Conservation (phyloP, 2,888 invertebrate species). For the Acanthoscelides obtectus region DNA sequence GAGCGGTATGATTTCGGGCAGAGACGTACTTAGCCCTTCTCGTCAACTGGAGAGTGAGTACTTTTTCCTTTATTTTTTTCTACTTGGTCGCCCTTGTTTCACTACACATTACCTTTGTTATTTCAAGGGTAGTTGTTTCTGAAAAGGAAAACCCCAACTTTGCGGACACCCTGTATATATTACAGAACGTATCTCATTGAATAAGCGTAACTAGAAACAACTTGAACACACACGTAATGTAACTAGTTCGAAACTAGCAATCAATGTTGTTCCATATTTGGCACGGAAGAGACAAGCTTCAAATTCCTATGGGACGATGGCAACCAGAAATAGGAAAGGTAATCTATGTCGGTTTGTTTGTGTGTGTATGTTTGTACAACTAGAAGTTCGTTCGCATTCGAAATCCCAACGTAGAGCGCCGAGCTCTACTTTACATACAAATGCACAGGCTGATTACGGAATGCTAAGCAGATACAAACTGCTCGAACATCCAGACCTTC, state of each 20-base stretch:
- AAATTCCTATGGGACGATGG: background rate
- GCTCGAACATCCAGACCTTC: slow-evolving; percentile 9
- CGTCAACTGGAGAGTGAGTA: too few relatives aligned
- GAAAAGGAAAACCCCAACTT: too few relatives aligned
- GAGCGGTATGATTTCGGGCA: too few relatives aligned
- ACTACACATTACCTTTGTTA: too few relatives aligned
- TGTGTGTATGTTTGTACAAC: slow-evolving; percentile 12
- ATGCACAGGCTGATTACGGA: slow-evolving; percentile 30
- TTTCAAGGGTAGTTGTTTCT: too few relatives aligned
- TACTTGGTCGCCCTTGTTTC: too few relatives aligned
- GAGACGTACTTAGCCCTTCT: too few relatives aligned
- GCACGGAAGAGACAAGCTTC: background rate
- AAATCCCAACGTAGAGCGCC: slow-evolving; percentile 21
- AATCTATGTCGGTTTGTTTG: slow-evolving; percentile 3
- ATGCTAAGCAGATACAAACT: slow-evolving; percentile 24
- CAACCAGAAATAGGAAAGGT: background rate
- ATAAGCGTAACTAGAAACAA: too few relatives aligned
- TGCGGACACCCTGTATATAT: too few relatives aligned
- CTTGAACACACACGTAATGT: too few relatives aligned
- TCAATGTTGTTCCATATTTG: background rate
- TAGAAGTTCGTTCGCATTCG: slow-evolving; percentile 26
- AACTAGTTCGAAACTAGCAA: background rate
- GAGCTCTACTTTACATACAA: slow-evolving; percentile 31
- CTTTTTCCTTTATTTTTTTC: too few relatives aligned
- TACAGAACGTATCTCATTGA: too few relatives aligned